Evolutionary conservation across 2,113 vertebrate species (phyloP), one percentile per base, ranked within the genome.

Genomic region (Cottus gobio): DNA sequence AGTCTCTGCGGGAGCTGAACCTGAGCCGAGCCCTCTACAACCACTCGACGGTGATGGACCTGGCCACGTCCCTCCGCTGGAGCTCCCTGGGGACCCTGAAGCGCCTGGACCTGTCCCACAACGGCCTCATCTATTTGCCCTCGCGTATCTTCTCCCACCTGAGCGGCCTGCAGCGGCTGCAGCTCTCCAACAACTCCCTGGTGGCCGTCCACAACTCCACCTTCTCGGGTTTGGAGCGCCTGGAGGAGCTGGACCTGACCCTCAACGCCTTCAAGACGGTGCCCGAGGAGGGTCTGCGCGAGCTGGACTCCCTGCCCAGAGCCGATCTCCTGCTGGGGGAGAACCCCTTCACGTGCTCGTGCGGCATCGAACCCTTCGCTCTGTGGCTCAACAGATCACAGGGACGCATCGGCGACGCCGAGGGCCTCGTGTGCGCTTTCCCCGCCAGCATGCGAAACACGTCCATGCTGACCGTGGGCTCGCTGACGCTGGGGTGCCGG

Each of bases 101-200:
- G 7, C 85, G 83, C 4, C 62, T 88, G 62, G 95, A 96, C 83
- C 93, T 94, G 16, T 85, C 93, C 0, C 76, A 92, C 46, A 92
- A 95, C 60, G 9, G 88, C 80, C 79, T 94, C 50, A 85, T 92
- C 72, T 63, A 86, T 26, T 15, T 91, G 26, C 95, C 94, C 4
- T 75, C 88, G 0, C 87, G 66, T 1, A 91, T 87, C 66, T 87
- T 91, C 74, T 93, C 50, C 24, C 74, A 75, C 73, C 89, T 93
- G 80, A 6, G 44, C 0, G 15, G 63, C 64, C 68, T 94, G 54
- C 71, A 12, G 1, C 87, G 89, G 1, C 93, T 96, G 24, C 91
- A 90, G 81, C 89, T 96, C 3, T 88, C 93, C 82, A 95, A 96
- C 87, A 96, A 96, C 90, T 95, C 95, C 56, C 86, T 96, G 74